A percentile compares a stretch with the other conserved stretches of the same genome.
These are phyloP conservation scores for Pollachius pollachius DNA, from an alignment of 2,113 vertebrate species.

Conservation along the genomic window DNA sequence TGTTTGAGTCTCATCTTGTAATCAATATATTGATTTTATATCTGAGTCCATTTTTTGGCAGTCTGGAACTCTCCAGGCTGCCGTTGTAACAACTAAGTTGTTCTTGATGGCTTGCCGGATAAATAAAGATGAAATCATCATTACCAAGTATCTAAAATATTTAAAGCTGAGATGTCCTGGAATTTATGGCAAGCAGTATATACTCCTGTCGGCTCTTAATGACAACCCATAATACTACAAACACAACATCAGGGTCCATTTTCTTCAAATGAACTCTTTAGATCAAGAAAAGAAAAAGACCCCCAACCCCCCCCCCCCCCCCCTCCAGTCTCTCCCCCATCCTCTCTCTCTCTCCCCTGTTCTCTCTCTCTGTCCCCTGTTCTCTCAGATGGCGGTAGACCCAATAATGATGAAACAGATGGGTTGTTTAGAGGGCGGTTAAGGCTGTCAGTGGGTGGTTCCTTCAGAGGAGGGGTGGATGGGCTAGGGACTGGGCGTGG, in stretches of 20 bases:
- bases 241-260: background rate
- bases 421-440: conserved; percentile 75
- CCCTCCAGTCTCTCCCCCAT: too few relatives aligned
- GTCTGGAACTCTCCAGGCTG: too few relatives aligned
- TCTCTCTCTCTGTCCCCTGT: conserved; percentile 17
- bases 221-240: background rate
- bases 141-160: too few relatives aligned
- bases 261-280: background rate
- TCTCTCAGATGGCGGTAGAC: conserved; percentile 54
- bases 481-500: background rate
- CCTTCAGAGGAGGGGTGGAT: conserved; percentile 46
- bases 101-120: too few relatives aligned
- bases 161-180: too few relatives aligned
- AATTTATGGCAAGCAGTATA: too few relatives aligned
- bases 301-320: background rate
- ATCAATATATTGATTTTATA: too few relatives aligned
- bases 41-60: too few relatives aligned
- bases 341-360: background rate
- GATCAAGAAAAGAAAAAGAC: background rate
- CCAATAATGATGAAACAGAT: conserved; percentile 80
- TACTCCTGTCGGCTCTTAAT: too few relatives aligned
- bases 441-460: conserved; percentile 70
- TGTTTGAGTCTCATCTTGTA: too few relatives aligned
- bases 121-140: too few relatives aligned
- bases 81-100: too few relatives aligned